A percentile compares a stretch with the other conserved stretches of the same genome.
phyloP scores from a whole-genome alignment of 2,113 vertebrate genomes.

The Genyomyrus donnyi region DNA sequence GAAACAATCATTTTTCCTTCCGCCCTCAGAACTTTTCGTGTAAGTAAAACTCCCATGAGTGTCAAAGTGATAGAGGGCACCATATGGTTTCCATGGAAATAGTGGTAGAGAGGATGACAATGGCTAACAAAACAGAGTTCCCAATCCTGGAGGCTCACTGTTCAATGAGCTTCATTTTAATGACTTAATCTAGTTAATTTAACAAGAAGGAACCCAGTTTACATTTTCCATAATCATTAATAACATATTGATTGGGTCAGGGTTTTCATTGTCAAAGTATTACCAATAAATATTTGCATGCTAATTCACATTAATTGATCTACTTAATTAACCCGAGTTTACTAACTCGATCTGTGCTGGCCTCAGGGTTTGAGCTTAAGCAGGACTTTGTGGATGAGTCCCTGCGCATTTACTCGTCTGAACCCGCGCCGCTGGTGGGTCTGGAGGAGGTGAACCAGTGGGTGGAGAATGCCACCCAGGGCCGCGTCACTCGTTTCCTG shows the following conservation, averaged over 20 bases:
- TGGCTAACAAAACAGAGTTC: neutral
- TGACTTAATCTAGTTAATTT: neutral
- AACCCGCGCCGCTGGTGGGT: conserved; percentile 62
- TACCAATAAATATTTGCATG: neutral
- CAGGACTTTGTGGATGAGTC: conserved; percentile 67
- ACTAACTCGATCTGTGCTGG: neutral
- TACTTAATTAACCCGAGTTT: neutral
- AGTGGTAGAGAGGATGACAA: neutral
- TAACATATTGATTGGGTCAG: neutral
- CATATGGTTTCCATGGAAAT: neutral
- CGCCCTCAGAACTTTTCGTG: too few relatives aligned
- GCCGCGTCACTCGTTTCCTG: conserved; percentile 75
- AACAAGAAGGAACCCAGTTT: neutral
- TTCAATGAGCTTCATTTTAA: neutral
- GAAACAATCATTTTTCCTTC: too few relatives aligned
- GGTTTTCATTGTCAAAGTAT: neutral
- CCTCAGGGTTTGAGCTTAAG: conserved; percentile 71
- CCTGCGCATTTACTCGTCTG: conserved; percentile 62
- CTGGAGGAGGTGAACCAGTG: conserved; percentile 73
- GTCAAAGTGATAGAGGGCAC: neutral
- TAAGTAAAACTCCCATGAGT: too few relatives aligned
- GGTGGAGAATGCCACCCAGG: conserved; percentile 72
- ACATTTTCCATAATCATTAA: neutral
- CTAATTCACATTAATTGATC: neutral
- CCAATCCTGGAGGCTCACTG: neutral